Conservation (phyloP, 2,888 invertebrate species). For the Harpagoxenus sublaevis region DNA sequence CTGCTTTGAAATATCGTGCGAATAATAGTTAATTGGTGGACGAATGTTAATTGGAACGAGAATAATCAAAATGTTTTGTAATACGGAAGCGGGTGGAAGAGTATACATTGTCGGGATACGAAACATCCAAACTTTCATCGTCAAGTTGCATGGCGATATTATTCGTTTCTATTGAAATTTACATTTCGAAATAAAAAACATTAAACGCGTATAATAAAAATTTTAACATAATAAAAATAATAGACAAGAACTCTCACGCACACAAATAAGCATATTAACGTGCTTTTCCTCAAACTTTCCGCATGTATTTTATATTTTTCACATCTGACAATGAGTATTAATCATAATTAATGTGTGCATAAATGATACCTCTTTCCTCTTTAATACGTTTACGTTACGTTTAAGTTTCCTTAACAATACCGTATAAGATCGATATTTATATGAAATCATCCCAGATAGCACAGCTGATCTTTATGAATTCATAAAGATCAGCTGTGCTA, state of each 20-base stretch:
- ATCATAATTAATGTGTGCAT: too few relatives aligned
- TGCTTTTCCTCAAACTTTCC: background rate
- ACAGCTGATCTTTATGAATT: too few relatives aligned
- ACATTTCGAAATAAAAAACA: background rate
- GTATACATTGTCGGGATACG: background rate
- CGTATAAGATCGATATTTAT: too few relatives aligned
- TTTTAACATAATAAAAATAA: background rate
- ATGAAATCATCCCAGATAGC: too few relatives aligned
- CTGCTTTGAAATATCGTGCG: background rate
- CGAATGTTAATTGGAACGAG: slow-evolving; percentile 11
- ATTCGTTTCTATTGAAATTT: background rate
- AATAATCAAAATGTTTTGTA: slow-evolving; percentile 1
- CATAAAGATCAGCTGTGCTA: too few relatives aligned
- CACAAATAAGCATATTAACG: background rate
- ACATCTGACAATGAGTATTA: too few relatives aligned
- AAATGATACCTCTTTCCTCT: background rate
- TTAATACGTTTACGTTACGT: background rate
- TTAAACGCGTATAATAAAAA: background rate
- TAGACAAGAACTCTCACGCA: background rate
- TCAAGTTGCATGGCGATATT: background rate
- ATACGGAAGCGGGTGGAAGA: background rate
- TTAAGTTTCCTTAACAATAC: background rate
- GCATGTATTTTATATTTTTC: too few relatives aligned
- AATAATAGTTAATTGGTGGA: background rate
- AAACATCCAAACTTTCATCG: background rate